A percentile compares a stretch with the other conserved stretches of the same genome.
These are phyloP conservation scores for Hippocampus abdominalis DNA, from an alignment of 2,113 vertebrate species.

Conservation along the genomic window DNA sequence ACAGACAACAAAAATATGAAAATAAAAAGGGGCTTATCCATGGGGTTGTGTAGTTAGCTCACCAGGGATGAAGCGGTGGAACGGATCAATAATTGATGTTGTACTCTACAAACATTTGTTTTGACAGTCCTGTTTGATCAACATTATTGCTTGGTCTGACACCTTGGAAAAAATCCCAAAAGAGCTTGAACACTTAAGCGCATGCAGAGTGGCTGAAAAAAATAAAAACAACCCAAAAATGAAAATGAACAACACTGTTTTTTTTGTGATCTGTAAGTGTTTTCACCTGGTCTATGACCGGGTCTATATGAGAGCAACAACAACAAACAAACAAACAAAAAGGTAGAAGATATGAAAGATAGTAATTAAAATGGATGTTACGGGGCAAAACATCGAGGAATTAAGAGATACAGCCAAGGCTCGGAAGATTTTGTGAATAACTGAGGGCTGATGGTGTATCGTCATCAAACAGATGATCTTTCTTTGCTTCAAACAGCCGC, in stretches of 20 bases:
- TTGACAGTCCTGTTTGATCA: slow-evolving; percentile 42
- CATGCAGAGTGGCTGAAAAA: slow-evolving; percentile 6
- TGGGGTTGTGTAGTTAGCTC: slow-evolving; percentile 6
- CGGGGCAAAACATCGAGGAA: slow-evolving; percentile 48
- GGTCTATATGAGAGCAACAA: not conserved
- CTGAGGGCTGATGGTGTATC: slow-evolving; percentile 53
- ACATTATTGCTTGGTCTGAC: slow-evolving; percentile 10
- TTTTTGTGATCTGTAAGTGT: not conserved
- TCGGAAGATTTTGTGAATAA: slow-evolving; percentile 46
- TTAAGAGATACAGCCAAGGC: slow-evolving; percentile 55
- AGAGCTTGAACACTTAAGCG: not conserved
- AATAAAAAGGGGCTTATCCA: slow-evolving; percentile 9
- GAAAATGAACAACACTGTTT: not conserved
- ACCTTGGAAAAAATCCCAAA: slow-evolving; percentile 39
- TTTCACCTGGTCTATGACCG: not conserved
- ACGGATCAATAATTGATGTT: slow-evolving; percentile 40
- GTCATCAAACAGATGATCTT: slow-evolving; percentile 61
- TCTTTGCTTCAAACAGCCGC: slow-evolving; percentile 59
- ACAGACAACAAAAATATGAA: not conserved
- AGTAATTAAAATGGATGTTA: slow-evolving; percentile 42
- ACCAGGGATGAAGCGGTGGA: slow-evolving; percentile 26
- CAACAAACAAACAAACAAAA: not conserved
- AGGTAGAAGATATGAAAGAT: slow-evolving; percentile 14
- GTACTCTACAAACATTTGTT: slow-evolving; percentile 31
- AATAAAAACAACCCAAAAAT: not conserved